Evolutionary conservation across 2,888 invertebrate genomes (phyloP).

Genomic region (Amorpha juglandis): DNA sequence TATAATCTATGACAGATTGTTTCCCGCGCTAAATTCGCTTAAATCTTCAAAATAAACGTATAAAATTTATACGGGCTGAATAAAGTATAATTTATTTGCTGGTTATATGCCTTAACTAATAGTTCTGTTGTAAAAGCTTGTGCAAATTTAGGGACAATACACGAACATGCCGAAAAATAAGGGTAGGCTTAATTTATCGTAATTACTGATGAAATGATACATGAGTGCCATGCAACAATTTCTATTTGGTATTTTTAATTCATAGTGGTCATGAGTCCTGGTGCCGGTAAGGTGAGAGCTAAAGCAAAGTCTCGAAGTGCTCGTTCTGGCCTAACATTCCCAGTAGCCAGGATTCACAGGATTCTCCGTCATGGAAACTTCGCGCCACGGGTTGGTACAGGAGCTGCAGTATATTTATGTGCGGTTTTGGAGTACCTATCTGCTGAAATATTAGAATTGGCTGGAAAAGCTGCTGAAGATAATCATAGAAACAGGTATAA

Average conservation of each 20-base stretch:
- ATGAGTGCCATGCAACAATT: no score
- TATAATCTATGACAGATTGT: no score
- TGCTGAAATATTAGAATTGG: slow-evolving; percentile 88
- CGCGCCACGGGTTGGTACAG: slow-evolving; percentile 84
- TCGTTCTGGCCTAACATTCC: slow-evolving; percentile 85
- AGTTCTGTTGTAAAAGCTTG: no score
- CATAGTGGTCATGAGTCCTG: neutral
- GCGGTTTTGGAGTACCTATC: slow-evolving; percentile 88
- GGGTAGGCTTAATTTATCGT: no score
- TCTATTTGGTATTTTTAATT: neutral
- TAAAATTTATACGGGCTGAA: no score
- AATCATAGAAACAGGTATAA: slow-evolving; percentile 86
- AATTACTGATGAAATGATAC: no score
- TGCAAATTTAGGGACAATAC: no score
- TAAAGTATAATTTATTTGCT: no score
- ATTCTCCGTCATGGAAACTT: slow-evolving; percentile 86
- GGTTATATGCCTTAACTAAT: no score
- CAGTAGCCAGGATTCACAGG: slow-evolving; percentile 85
- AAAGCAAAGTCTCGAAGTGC: slow-evolving; percentile 76
- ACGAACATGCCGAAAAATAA: no score
- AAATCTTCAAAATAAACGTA: no score
- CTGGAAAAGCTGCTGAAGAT: slow-evolving; percentile 87
- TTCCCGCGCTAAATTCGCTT: no score
- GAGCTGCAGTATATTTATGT: slow-evolving; percentile 81
- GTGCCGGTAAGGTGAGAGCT: neutral